Conservation (phyloP, 92 coral and sea anemone genomes). For the Epizoanthus rinbou region DNA sequence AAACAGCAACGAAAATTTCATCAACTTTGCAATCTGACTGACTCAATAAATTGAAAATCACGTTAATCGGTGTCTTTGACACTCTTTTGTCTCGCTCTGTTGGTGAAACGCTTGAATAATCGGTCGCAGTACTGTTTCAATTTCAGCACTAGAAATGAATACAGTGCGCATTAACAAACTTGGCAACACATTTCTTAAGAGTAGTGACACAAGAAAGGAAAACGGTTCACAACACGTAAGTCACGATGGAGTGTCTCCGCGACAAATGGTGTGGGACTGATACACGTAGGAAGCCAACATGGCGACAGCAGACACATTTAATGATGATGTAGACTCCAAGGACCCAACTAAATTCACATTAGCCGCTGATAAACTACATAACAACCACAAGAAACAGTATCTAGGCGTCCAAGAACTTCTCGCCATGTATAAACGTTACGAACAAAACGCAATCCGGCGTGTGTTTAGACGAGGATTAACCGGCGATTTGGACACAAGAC, state of each 20-base stretch:
- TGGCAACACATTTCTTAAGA: not conserved
- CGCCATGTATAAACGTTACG: constrained; percentile 78
- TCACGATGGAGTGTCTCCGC: not conserved
- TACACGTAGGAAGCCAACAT: not conserved
- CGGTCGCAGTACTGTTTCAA: not conserved
- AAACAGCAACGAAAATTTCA: no score
- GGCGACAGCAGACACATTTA: not conserved
- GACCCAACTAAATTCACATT: not conserved
- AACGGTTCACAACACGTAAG: not conserved
- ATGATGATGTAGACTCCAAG: not conserved
- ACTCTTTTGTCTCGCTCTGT: constrained; percentile 14
- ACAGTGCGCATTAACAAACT: not conserved
- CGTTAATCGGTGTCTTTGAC: no score
- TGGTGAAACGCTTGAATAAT: not conserved
- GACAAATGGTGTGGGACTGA: not conserved
- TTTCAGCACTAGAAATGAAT: not conserved
- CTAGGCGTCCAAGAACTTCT: constrained; percentile 54
- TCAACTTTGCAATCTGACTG: no score
- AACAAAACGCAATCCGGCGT: constrained; percentile 74
- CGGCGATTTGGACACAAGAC: constrained; percentile 43
- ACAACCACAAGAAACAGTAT: constrained; percentile 9
- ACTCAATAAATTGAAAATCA: no score
- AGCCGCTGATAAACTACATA: not conserved
- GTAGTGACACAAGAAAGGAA: not conserved
- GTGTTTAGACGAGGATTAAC: constrained; percentile 66